Conservation (phyloP, 2,888 invertebrate species). For the Lithophane leautieri region DNA sequence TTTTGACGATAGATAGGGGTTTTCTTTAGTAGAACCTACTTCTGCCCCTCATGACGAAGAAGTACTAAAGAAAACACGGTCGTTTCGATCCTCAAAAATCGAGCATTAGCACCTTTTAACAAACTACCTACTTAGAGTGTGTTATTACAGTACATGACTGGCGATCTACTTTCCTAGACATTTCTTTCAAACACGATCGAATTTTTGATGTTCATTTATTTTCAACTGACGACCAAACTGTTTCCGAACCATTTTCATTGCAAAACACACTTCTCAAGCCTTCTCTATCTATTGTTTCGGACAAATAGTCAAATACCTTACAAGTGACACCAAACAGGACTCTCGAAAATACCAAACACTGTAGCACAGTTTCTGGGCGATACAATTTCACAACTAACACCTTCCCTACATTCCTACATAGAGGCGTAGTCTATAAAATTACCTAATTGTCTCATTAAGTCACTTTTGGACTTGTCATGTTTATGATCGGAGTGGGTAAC, state of each 20-base stretch:
- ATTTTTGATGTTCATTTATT: neutral
- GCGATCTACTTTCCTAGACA: neutral
- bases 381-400: conserved; percentile 42
- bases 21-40: neutral
- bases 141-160: neutral
- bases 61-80: neutral
- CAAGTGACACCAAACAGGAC: neutral
- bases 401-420: conserved; percentile 23
- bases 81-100: fast-evolving
- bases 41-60: neutral
- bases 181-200: neutral
- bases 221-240: neutral
- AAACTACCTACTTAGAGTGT: neutral
- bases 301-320: conserved; percentile 16
- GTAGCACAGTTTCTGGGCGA: conserved; percentile 7
- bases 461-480: conserved; percentile 26
- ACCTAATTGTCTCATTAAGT: conserved; percentile 23
- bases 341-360: conserved; percentile 17
- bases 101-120: neutral
- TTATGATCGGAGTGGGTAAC: conserved; percentile 25
- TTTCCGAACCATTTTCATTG: neutral
- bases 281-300: neutral
- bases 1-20: neutral
- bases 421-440: conserved; percentile 27
- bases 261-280: neutral